Base-by-base conservation (phyloP, 2,888 invertebrate species). In the Synergus japonicus region DNA sequence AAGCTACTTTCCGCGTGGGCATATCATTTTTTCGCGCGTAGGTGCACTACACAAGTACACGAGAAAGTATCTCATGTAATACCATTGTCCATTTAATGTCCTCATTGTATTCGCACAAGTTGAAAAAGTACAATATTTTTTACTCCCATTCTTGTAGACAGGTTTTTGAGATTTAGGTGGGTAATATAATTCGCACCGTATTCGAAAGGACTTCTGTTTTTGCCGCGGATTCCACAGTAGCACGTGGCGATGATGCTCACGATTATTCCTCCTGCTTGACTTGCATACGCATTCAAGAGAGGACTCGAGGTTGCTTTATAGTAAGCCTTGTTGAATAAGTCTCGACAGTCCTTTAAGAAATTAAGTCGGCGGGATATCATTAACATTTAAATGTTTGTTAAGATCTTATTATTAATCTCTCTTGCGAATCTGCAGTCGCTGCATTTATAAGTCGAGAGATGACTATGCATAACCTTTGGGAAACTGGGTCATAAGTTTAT, bases 51-150 rank as follows among this genome's bases (percentile, higher is more conserved):
- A n/a, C 43, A 41, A 65, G 41, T 37, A 66, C n/a, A 43, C 66
- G 66, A 66, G 66, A 43, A 66, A 43, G 43, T 43, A 66, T 43
- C 66, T 66, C 66, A 65, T 65, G 65, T 65, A 41, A 65, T 65
- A 43, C 41, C 66, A 66, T 66, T 66, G 66, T 66, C 41, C 66
- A n/a, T 66, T 66, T 66, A 66, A 66, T 43, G 66, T 66, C 66
- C 66, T 66, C 66, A 66, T 66, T 66, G 66, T 66, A 66, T 66
- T 41, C 66, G 66, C 43, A 66, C 66, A 18, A 66, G 66, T n/a
- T 66, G 18, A 66, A 43, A 66, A 41, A 43, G 10, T 41, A 66
- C 29, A 43, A 66, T 18, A 8, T 43, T 66, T 66, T 66, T 66
- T 43, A 43, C 43, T 43, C 9, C 66, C 66, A 66, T 66, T 66